Percentiles rank a stretch among this genome's conserved stretches.
These are phyloP conservation scores for Orientallactaga bullata DNA, from an alignment of 2,113 vertebrate genomes.

Conservation along the genomic window DNA sequence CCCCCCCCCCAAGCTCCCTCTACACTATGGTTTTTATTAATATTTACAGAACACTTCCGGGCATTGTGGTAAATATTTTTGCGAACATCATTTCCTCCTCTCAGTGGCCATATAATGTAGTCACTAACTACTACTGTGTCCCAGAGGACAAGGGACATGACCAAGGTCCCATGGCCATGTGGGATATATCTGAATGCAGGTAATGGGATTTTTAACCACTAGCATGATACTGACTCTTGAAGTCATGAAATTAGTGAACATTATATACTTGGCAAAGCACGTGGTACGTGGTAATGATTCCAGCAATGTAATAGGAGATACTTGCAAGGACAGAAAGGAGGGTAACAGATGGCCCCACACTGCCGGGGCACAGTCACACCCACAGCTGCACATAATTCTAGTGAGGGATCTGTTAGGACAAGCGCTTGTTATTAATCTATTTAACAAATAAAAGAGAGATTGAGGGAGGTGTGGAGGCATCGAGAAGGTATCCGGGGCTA, in stretches of 20 bases:
- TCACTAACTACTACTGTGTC: not conserved
- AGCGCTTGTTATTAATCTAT: conserved; percentile 3
- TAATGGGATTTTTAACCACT: conserved; percentile 2
- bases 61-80: not conserved
- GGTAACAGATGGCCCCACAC: not conserved
- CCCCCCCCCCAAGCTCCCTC: too few relatives aligned
- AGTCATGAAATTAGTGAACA: conserved; percentile 42
- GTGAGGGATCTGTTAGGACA: not conserved
- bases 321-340: not conserved
- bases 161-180: not conserved
- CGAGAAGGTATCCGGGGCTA: not conserved
- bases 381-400: not conserved
- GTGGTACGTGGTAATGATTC: conserved; percentile 20
- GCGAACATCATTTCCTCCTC: not conserved
- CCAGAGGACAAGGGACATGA: not conserved
- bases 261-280: conserved; percentile 13
- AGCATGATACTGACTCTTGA: not conserved
- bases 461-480: not conserved
- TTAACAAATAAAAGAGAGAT: conserved; percentile 16
- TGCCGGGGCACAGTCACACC: not conserved
- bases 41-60: not conserved
- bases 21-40: not conserved
- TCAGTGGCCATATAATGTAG: not conserved
- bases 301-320: conserved; percentile 17
- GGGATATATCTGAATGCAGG: conserved; percentile 7